Conservation (phyloP, 2,797 vertebrate genomes). For the Sandelia bainsii region DNA sequence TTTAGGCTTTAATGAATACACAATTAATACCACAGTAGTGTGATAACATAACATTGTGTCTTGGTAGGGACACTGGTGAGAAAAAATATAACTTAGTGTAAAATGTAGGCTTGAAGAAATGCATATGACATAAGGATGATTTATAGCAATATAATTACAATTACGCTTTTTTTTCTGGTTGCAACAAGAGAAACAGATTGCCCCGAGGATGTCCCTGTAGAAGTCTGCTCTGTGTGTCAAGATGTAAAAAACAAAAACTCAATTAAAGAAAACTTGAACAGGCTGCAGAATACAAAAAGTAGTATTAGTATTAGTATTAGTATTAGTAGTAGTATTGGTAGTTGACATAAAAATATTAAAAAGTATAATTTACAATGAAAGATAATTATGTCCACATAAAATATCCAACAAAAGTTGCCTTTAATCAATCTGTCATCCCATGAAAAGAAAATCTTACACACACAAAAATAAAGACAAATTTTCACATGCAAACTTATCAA, state of each 20-base stretch:
- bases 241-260: slow-evolving; percentile 30
- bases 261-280: neutral
- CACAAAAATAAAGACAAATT: slow-evolving; percentile 13
- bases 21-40: neutral
- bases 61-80: neutral
- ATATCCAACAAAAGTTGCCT: neutral
- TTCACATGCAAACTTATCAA: neutral
- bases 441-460: neutral
- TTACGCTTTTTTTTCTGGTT: slow-evolving; percentile 10
- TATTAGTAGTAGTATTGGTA: no score
- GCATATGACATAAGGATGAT: neutral
- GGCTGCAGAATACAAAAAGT: neutral
- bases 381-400: neutral
- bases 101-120: slow-evolving; percentile 5
- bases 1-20: slow-evolving; percentile 7
- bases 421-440: slow-evolving; percentile 4
- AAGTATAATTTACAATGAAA: neutral
- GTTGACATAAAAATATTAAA: neutral
- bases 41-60: slow-evolving; percentile 3
- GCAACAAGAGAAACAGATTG: slow-evolving; percentile 32
- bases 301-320: no score
- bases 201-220: slow-evolving; percentile 12
- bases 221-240: slow-evolving; percentile 25
- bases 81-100: neutral
- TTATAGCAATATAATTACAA: slow-evolving; percentile 1